Percentiles rank a stretch among this genome's conserved stretches.
These are phyloP conservation scores for Aphelinus certus DNA, from an alignment of 1,140 invertebrate genomes.

Conservation along the genomic window DNA sequence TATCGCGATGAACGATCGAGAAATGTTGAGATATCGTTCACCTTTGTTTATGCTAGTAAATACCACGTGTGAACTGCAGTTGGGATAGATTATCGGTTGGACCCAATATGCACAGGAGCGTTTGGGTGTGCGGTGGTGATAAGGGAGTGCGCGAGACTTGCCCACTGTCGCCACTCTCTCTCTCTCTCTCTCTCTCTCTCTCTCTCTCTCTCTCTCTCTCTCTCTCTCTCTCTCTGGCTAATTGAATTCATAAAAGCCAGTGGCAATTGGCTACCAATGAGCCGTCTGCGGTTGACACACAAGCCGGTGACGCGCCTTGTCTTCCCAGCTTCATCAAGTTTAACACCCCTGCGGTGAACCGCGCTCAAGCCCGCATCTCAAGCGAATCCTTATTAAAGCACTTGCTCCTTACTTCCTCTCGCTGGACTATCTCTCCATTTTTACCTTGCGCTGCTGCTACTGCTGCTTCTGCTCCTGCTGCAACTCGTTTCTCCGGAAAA, in stretches of 20 bases:
- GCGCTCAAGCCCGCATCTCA: background rate
- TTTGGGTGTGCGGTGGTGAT: no score
- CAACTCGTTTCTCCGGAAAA: no score
- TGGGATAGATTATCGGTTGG: no score
- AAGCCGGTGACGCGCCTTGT: background rate
- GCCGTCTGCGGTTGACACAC: background rate
- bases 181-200: background rate
- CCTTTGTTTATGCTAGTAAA: no score
- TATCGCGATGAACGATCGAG: no score
- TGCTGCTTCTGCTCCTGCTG: no score
- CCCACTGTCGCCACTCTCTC: background rate
- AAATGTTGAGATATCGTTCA: no score
- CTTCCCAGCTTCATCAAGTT: conserved; percentile 21
- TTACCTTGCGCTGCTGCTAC: no score
- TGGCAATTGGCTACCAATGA: background rate
- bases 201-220: conserved; percentile 5
- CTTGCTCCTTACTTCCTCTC: background rate
- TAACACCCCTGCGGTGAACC: conserved; percentile 20
- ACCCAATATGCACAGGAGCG: no score
- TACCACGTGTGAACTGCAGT: no score
- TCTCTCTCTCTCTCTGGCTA: background rate
- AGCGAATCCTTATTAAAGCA: background rate
- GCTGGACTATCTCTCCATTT: no score
- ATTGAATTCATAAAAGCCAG: background rate
- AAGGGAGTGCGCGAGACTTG: no score